A percentile compares a stretch with the other conserved stretches of the same genome.
Evolutionary conservation across 2,113 vertebrate species (phyloP).

Genomic region (Forbesichthys agassizii): DNA sequence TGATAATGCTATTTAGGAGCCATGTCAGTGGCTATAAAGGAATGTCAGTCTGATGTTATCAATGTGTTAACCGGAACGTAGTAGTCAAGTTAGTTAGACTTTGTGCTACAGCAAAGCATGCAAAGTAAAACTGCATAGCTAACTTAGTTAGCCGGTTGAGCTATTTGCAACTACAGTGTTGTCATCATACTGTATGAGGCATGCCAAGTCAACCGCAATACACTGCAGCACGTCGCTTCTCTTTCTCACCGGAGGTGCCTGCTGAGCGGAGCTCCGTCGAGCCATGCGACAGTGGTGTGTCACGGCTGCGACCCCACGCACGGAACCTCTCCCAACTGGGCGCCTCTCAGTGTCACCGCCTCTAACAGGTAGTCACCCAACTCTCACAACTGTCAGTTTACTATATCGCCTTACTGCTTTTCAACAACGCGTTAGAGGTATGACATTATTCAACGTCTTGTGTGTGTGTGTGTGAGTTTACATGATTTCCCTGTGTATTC

Average conservation of each 20-base stretch:
- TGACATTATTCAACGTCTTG: too few species aligned
- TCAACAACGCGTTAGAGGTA: too few species aligned
- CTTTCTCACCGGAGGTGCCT: conserved; percentile 46
- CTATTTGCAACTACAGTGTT: conserved; percentile 21
- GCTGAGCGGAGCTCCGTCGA: conserved; percentile 60
- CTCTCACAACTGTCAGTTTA: background rate
- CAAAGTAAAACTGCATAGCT: conserved; percentile 53
- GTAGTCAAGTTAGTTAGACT: conserved; percentile 10
- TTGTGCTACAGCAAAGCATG: conserved; percentile 16
- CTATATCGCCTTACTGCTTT: too few species aligned
- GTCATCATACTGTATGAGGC: conserved; percentile 46
- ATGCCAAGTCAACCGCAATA: conserved; percentile 35
- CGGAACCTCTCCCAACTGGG: conserved; percentile 75
- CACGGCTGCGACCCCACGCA: conserved; percentile 76
- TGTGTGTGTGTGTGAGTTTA: too few species aligned
- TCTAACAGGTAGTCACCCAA: conserved; percentile 66
- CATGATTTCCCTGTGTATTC: too few species aligned
- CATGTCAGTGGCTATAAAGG: accelerated
- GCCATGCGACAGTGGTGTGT: conserved; percentile 84
- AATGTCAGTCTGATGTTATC: background rate
- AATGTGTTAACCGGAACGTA: background rate
- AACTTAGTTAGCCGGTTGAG: conserved; percentile 24
- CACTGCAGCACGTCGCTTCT: conserved; percentile 52
- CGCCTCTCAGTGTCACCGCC: conserved; percentile 73
- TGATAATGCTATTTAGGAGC: background rate